Evolutionary conservation across 1,140 invertebrate genomes (phyloP).

Genomic region (Drosophila tristis): DNA sequence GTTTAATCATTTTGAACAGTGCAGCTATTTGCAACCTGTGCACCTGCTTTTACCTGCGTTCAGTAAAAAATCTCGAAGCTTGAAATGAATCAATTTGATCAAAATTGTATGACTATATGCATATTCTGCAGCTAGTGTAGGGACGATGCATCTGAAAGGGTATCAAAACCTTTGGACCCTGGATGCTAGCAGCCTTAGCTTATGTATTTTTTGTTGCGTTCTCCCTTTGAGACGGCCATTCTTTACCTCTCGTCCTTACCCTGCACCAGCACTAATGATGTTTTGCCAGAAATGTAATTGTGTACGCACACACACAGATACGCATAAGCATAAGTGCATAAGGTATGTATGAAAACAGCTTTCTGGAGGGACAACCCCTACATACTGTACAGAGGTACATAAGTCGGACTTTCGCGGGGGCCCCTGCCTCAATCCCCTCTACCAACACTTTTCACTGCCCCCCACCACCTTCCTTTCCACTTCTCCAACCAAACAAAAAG

Average conservation of each 20-base stretch:
- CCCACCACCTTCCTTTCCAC: background rate
- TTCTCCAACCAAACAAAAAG: conserved; percentile 28
- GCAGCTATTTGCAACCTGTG: conserved; percentile 2
- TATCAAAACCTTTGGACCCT: no score
- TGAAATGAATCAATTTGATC: no score
- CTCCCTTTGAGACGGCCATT: conserved; percentile 30
- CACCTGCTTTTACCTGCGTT: no score
- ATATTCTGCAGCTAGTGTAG: no score
- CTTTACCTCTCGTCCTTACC: background rate
- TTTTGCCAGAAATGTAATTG: conserved; percentile 61
- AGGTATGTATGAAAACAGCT: conserved; percentile 57
- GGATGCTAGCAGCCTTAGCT: no score
- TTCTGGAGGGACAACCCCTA: conserved; percentile 35
- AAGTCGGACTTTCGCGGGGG: conserved; percentile 24
- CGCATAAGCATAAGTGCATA: conserved; percentile 37
- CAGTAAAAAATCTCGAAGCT: conserved; percentile 20
- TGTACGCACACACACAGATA: conserved; percentile 28
- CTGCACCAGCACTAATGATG: conserved; percentile 36
- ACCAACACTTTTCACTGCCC: conserved; percentile 13
- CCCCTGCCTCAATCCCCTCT: background rate
- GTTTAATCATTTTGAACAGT: no score
- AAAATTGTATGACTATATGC: no score
- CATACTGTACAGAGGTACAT: background rate
- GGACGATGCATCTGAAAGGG: no score
- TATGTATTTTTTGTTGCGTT: conserved; percentile 1